phyloP scores from a whole-genome alignment of 2,113 vertebrate species.

The Boulengeromyrus knoepffleri region DNA sequence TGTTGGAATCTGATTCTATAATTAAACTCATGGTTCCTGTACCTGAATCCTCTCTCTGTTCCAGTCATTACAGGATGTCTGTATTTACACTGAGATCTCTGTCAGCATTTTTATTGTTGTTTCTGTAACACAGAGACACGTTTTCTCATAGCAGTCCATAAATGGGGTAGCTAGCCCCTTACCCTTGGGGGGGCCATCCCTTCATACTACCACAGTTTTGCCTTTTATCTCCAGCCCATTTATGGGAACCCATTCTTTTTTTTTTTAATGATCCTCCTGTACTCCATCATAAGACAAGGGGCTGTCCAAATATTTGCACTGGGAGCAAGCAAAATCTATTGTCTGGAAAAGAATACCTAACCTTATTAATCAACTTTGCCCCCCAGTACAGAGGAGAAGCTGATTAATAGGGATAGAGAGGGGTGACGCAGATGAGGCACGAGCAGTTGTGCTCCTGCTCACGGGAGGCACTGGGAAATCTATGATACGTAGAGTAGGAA shows the following conservation, averaged over 20 bases:
- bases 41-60: neutral
- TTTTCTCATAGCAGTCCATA: conserved; percentile 1
- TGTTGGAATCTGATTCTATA: neutral
- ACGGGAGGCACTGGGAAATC: neutral
- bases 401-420: neutral
- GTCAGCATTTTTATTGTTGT: neutral
- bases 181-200: neutral
- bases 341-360: conserved; percentile 7
- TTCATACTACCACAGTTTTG: neutral
- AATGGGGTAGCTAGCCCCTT: neutral
- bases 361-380: conserved; percentile 19
- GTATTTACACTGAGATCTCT: neutral
- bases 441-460: neutral
- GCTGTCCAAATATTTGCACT: conserved; percentile 26
- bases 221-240: conserved; percentile 13
- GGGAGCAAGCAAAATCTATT: conserved; percentile 13
- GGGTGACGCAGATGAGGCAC: neutral
- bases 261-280: neutral
- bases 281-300: conserved; percentile 13
- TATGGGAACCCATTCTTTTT: conserved; percentile 1
- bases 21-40: neutral
- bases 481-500: neutral
- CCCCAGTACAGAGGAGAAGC: neutral
- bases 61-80: neutral
- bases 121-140: neutral